Evolutionary conservation across 1,140 invertebrate genomes (phyloP).

Genomic region (Sarcophaga bullata): DNA sequence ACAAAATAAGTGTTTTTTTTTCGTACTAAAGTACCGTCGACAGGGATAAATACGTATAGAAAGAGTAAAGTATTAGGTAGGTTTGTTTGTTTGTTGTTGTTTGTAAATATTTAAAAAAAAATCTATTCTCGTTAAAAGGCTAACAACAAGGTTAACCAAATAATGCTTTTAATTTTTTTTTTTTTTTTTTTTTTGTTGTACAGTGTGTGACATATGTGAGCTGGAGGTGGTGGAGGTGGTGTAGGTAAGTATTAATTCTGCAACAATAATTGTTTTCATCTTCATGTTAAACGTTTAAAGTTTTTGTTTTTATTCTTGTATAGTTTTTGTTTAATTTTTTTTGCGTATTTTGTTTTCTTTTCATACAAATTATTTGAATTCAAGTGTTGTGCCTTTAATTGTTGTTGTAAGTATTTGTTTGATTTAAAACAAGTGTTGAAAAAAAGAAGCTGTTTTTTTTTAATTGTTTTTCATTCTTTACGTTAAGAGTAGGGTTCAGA

Average conservation of each 20-base stretch:
- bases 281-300: background rate
- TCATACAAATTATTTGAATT: too few species aligned
- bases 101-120: background rate
- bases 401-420: background rate
- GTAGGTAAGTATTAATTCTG: background rate
- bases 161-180: background rate
- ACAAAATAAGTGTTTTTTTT: constrained; percentile 16
- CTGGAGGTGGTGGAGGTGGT: background rate
- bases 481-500: background rate
- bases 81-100: background rate
- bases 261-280: background rate
- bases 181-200: too few species aligned
- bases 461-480: background rate
- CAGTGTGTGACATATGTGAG: too few species aligned
- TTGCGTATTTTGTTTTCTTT: too few species aligned
- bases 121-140: background rate
- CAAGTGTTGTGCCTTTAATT: background rate
- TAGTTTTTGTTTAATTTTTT: too few species aligned
- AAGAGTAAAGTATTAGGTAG: too few species aligned
- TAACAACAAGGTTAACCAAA: background rate
- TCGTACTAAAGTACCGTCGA: background rate
- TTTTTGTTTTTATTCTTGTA: background rate
- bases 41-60: background rate
- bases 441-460: background rate
- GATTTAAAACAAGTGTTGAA: background rate